Evolutionary conservation across 2,797 vertebrate genomes (phyloP).

Genomic region (Sebastes variabilis): DNA sequence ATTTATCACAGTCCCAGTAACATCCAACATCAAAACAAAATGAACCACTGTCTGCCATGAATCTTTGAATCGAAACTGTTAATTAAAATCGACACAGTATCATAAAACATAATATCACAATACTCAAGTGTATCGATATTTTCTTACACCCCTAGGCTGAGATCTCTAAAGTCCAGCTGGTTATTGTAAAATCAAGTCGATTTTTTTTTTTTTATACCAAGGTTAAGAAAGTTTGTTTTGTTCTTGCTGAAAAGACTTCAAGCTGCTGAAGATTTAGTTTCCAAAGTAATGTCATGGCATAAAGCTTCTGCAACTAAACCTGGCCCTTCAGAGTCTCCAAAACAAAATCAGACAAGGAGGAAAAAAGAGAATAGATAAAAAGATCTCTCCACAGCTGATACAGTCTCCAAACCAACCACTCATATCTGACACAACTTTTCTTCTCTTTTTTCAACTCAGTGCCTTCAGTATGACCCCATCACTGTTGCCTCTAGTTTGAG

Average conservation of each 20-base stretch:
- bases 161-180: background rate
- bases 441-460: conserved; percentile 7
- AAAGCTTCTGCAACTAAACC: conserved; percentile 9
- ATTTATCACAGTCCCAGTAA: too few species aligned
- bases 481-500: background rate
- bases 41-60: too few species aligned
- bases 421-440: conserved; percentile 9
- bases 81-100: too few species aligned
- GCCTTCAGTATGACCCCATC: conserved; percentile 39
- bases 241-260: conserved; percentile 3
- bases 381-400: background rate
- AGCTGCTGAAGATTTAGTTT: background rate
- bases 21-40: too few species aligned
- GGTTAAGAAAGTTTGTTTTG: conserved; percentile 4
- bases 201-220: background rate
- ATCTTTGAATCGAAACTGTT: too few species aligned
- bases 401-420: background rate
- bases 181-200: background rate
- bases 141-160: background rate
- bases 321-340: background rate
- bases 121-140: too few species aligned
- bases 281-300: background rate
- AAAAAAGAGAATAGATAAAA: conserved; percentile 25
- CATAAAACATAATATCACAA: too few species aligned
- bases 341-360: conserved; percentile 8